A percentile compares a stretch with the other conserved stretches of the same genome.
These are phyloP conservation scores for Gymnopithys bicolor DNA, from an alignment of 2,797 vertebrate genomes.

Conservation along the genomic window DNA sequence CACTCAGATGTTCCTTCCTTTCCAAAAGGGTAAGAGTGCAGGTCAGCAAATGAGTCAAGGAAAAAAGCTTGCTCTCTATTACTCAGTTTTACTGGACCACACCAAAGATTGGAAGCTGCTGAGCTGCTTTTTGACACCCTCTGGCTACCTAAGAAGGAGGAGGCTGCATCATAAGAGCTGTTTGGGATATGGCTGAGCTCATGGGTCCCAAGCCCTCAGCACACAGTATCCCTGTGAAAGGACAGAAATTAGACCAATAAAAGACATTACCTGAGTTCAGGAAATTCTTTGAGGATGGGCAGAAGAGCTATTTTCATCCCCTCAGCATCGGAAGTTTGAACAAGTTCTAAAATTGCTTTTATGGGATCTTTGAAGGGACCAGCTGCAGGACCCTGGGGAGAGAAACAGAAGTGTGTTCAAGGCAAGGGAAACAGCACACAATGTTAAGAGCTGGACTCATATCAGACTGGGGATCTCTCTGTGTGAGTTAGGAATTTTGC, in stretches of 20 bases:
- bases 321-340: slow-evolving; percentile 28
- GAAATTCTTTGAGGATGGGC: slow-evolving; percentile 47
- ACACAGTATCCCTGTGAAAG: background rate
- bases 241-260: background rate
- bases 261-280: slow-evolving; percentile 53
- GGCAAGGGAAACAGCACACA: background rate
- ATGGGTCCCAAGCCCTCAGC: background rate
- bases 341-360: slow-evolving; percentile 47
- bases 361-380: slow-evolving; percentile 21
- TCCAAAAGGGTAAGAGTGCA: background rate
- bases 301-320: slow-evolving; percentile 67
- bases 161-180: background rate
- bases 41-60: background rate
- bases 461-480: background rate
- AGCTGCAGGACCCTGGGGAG: slow-evolving; percentile 9
- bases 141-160: background rate
- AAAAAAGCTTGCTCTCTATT: background rate
- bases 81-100: background rate
- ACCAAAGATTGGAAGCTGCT: background rate
- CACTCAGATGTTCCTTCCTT: slow-evolving; percentile 61
- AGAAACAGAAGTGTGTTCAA: background rate
- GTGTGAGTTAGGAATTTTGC: background rate
- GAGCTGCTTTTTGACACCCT: background rate
- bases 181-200: background rate
- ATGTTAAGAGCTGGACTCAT: rapidly evolving